Conservation (phyloP, 2,797 vertebrate species). For the Arctocebus calabarensis region DNA sequence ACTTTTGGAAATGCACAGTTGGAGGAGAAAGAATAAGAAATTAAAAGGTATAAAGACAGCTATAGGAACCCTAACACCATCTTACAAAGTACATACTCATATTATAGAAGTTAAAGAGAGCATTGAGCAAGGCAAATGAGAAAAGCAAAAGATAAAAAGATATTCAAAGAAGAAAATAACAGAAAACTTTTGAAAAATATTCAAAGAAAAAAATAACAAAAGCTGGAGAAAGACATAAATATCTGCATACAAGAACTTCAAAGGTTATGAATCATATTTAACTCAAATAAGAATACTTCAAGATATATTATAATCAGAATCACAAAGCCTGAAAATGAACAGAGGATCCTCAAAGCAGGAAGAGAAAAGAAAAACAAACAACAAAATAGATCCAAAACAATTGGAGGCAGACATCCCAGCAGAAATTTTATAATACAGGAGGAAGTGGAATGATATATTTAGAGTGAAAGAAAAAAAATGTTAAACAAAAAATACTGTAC, state of each 20-base stretch:
- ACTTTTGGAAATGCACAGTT: neutral
- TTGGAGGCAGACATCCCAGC: too few relatives aligned
- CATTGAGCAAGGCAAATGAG: neutral
- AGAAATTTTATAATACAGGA: too few relatives aligned
- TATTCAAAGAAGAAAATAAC: neutral
- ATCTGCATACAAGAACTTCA: neutral
- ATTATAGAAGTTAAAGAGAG: neutral
- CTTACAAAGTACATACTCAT: neutral
- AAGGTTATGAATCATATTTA: neutral
- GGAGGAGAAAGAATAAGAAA: neutral
- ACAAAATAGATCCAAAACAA: neutral
- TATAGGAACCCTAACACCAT: too few relatives aligned
- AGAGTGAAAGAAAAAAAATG: too few relatives aligned
- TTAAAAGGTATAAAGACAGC: neutral
- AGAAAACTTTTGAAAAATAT: neutral
- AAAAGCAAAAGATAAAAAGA: neutral
- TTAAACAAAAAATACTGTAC: too few relatives aligned
- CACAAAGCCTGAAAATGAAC: neutral
- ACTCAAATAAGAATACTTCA: neutral
- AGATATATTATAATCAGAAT: neutral
- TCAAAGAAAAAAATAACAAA: neutral
- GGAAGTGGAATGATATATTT: too few relatives aligned
- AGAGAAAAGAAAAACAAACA: neutral
- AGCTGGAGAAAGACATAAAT: neutral
- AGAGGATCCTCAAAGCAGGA: neutral